Evolutionary conservation across 2,797 vertebrate species (phyloP), one percentile per base, ranked within the genome.

Genomic region (Paedocypris micromegethes): DNA sequence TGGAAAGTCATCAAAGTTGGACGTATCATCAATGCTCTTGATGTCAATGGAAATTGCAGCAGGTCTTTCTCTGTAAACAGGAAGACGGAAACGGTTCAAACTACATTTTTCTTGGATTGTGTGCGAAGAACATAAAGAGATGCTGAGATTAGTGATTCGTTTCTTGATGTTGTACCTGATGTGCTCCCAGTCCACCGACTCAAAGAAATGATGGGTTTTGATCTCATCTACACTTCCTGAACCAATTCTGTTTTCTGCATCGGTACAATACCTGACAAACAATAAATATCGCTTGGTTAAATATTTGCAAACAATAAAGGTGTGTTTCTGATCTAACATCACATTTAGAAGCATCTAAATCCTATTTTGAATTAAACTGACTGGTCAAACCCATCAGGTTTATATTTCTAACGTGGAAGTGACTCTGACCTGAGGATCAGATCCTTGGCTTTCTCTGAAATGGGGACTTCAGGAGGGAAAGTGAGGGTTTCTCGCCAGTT

Each of bases 401-500:
- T 55, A n/a, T 43, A 45, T 56, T 23, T 48, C 41, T 7, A 6
- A 49, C 48, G 5, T 2, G 2, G 2, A 9, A 56, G 51, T 42
- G 39, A 60, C 4, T 59, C 72, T 63, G 53, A 98, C 97, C 90
- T 93, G 79, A 95, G 83, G 86, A 99, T 98, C 81, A 98, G 84
- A 77, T 96, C 94, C 87, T 98, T 99, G 70, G 97, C 88, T 83
- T 93, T 92, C 82, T 99, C 97, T 3, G 96, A 98, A 80, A 98
- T 97, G 50, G 97, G 97, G 64, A 99, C 96, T 82, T 99, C 97
- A 5, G 95, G 96, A 9, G 97, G 96, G 86, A 98, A 99, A 48
- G 93, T 89, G 9, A 99, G 86, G 0, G 96, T 99, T 85, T 98
- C 97, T 84, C 94, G 94, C 97, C 97, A 99, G 87, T 95, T 98